Conservation (phyloP, 53 echinoderm and acorn worm genomes). For the Paracentrotus lividus region DNA sequence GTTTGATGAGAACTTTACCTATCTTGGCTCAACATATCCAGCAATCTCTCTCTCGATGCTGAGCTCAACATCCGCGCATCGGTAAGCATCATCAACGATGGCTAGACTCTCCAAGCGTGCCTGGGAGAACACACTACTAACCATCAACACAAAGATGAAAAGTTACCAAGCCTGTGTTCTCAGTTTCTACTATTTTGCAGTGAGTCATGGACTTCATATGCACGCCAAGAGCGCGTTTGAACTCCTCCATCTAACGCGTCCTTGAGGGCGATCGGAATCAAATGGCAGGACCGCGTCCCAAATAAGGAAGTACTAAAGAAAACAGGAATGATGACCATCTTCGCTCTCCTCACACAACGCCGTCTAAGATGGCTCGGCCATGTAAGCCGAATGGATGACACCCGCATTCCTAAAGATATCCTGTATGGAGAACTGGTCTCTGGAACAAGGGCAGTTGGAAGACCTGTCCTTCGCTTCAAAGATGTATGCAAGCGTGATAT, state of each 20-base stretch:
- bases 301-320: not conserved
- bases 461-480: no score
- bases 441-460: not conserved
- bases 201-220: not conserved
- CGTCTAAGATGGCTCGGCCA: not conserved
- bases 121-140: no score
- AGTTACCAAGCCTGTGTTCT: not conserved
- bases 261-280: no score
- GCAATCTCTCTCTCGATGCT: not conserved
- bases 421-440: not conserved
- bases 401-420: no score
- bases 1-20: not conserved
- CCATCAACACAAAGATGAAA: not conserved
- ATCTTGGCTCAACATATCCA: not conserved
- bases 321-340: not conserved
- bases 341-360: not conserved
- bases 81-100: no score
- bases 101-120: no score
- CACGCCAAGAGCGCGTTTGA: no score
- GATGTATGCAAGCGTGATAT: no score
- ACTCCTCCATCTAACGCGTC: not conserved
- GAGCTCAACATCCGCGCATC: not conserved
- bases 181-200: not conserved
- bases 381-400: not conserved
- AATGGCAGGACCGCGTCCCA: not conserved